A percentile compares a stretch with the other conserved stretches of the same genome.
These are phyloP conservation scores for Hippoglossus hippoglossus DNA, from an alignment of 2,797 vertebrate species.

Conservation along the genomic window DNA sequence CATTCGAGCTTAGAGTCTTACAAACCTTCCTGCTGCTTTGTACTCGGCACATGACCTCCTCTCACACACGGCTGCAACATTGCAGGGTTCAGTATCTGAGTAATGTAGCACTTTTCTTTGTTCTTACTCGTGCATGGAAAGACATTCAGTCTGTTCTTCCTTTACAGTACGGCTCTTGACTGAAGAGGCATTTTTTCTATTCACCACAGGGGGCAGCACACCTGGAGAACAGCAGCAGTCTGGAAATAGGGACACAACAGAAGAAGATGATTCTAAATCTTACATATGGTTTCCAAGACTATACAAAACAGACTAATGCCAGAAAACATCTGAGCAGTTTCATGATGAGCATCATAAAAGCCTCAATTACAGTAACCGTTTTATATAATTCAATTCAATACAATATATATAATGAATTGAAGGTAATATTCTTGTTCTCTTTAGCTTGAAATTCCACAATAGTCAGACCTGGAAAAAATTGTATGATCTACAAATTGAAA, in stretches of 20 bases:
- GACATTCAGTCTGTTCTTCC: background rate
- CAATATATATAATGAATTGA: no score
- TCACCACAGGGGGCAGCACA: conserved; percentile 34
- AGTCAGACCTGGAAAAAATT: no score
- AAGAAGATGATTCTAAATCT: conserved; percentile 11
- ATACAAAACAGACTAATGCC: background rate
- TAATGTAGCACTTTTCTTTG: conserved; percentile 26
- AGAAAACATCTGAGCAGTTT: background rate
- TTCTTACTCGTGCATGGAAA: conserved; percentile 7
- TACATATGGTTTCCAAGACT: background rate
- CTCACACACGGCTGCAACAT: conserved; percentile 28
- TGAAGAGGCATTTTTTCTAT: background rate
- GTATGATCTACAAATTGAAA: no score
- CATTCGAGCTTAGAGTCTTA: conserved; percentile 19
- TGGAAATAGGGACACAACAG: conserved; percentile 7
- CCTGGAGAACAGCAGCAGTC: conserved; percentile 15
- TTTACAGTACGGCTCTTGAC: background rate
- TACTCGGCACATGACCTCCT: conserved; percentile 13
- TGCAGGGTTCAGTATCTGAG: conserved; percentile 21
- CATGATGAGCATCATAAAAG: background rate
- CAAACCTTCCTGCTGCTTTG: conserved; percentile 27
- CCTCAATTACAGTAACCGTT: background rate
- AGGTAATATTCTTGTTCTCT: no score
- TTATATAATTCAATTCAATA: no score
- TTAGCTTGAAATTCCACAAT: no score